These are phyloP conservation scores for Brotula barbata DNA, from an alignment of 2,797 vertebrate genomes.

Conservation along the genomic window DNA sequence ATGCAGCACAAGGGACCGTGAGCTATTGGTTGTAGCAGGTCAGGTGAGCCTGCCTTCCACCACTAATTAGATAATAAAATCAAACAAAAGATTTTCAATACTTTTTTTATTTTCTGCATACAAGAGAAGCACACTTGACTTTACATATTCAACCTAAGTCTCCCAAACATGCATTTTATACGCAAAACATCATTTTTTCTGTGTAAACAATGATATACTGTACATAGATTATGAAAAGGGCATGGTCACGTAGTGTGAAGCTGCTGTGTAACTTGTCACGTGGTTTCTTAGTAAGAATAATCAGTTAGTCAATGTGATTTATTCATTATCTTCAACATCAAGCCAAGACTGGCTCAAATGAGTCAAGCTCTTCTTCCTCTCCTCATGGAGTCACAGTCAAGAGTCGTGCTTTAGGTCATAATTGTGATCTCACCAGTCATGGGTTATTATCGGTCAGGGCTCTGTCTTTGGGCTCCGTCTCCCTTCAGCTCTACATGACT, in stretches of 20 bases:
- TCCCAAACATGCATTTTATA: conserved; percentile 15
- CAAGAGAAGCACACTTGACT: conserved; percentile 14
- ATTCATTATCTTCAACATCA: no score
- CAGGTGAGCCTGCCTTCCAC: neutral
- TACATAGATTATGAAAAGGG: neutral
- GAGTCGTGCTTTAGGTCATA: conserved; percentile 1
- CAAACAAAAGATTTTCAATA: conserved; percentile 9
- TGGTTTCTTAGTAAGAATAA: no score
- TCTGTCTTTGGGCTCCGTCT: conserved; percentile 16
- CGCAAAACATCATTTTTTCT: neutral
- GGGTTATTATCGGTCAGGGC: conserved; percentile 5
- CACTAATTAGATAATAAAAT: neutral
- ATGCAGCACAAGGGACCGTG: no score
- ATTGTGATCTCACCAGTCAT: neutral
- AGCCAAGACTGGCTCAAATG: neutral
- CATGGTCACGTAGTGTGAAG: conserved; percentile 19
- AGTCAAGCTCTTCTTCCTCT: conserved; percentile 4
- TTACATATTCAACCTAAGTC: conserved; percentile 28
- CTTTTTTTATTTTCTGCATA: conserved; percentile 25
- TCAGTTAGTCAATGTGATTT: no score
- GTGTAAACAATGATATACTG: neutral
- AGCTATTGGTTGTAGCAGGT: neutral
- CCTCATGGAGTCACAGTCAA: conserved; percentile 9
- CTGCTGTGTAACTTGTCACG: conserved; percentile 7
- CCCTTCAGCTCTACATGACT: conserved; percentile 50